Conservation (phyloP, 2,888 invertebrate genomes). For the Xestobium rufovillosum region DNA sequence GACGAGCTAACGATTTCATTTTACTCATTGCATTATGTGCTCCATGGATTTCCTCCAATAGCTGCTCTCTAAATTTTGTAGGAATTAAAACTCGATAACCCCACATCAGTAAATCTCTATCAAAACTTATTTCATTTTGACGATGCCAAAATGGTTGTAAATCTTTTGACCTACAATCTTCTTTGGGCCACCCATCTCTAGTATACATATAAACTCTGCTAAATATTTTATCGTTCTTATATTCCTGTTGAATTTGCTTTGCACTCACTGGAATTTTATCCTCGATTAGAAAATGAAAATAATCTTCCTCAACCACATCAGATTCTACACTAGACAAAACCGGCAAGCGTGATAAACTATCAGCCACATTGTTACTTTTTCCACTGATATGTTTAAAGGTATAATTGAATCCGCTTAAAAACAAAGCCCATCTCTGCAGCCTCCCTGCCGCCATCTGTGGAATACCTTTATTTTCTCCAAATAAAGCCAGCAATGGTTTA, state of each 20-base stretch:
- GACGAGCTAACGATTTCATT: constrained; percentile 13
- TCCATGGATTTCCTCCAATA: constrained; percentile 15
- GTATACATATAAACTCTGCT: background rate
- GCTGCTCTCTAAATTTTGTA: background rate
- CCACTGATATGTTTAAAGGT: background rate
- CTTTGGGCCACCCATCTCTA: background rate
- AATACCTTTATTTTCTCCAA: constrained; percentile 29
- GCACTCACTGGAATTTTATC: background rate
- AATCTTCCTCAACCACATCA: background rate
- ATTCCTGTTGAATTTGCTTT: background rate
- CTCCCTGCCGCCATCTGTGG: constrained; percentile 31
- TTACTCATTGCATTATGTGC: constrained; percentile 16
- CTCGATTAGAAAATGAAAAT: background rate
- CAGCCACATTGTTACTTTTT: constrained; percentile 1
- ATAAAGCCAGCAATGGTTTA: constrained; percentile 29
- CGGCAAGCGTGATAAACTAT: background rate
- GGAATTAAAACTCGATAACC: constrained; percentile 15
- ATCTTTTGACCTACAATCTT: background rate
- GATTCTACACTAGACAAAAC: background rate
- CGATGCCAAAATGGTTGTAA: constrained; percentile 11
- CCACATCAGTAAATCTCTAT: constrained; percentile 12
- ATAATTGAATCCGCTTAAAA: constrained; percentile 19
- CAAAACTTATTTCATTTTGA: constrained; percentile 10
- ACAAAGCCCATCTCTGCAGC: constrained; percentile 26
- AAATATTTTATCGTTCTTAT: background rate